Base-by-base conservation (phyloP, 2,888 invertebrate genomes). In the Liodrosophila aerea region DNA sequence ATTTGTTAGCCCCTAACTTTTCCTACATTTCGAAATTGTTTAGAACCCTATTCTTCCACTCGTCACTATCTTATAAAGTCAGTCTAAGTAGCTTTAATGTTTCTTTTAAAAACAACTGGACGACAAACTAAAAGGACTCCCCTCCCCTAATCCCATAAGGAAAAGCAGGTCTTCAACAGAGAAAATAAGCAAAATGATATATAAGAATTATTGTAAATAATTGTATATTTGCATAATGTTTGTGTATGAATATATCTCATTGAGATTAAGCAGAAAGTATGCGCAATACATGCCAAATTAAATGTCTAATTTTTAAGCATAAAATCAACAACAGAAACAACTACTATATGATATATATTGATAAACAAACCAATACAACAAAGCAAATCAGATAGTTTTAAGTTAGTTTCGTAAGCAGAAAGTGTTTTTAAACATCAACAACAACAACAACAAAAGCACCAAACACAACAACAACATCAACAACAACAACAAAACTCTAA, bases 201-300 rank as follows among this genome's bases (percentile, higher is more conserved):
- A 13, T 36, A 18, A 44, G 53, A 50, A 51, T 56, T 50, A 33
- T 46, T 71, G 71, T 70, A 71, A 66, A 71, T 66, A 62, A 47
- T 31, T 71, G 52, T 71, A 66, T 33, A 70, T 39, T 61, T 69
- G 65, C 51, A 70, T 56, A 70, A 46, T 57, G 65, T 69, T 70
- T 70, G 70, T 69, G 52, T 59, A 50, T 64, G 56, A 30, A 52
- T 46, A 43, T 13, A 56, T 61, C 64, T 69, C 73, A 57, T 52
- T 73, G 62, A 70, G 53, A 71, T 64, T 63, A 67, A 72, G 64
- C 43, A 36, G 22, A 22, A 66, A 64, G 59, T 67, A 76, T 68
- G 73, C 84, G 84, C 76, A 84, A 81, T 84, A 84, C 71, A 81
- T 81, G 81, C 81, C 81, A 81, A 81, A 81, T 81, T 84, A 73